These are phyloP conservation scores for Pangasius mekongensis DNA, from an alignment of 2,797 vertebrate genomes.

Conservation along the genomic window DNA sequence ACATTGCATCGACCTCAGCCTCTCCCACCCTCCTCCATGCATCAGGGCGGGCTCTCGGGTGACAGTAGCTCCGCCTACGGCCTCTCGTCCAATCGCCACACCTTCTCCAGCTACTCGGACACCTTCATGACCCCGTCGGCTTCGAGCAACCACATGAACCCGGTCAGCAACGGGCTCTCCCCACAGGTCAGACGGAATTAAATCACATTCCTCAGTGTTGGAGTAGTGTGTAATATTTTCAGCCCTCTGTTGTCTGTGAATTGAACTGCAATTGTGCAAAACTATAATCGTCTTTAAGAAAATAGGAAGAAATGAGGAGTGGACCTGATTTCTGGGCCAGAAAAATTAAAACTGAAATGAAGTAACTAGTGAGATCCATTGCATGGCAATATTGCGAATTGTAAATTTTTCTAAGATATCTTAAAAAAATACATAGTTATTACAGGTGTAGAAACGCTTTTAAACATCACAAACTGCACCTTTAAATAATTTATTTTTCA, in stretches of 20 bases:
- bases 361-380: not conserved
- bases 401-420: not conserved
- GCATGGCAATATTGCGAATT: not conserved
- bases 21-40: conserved; percentile 91
- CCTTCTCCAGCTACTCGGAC: conserved; percentile 94
- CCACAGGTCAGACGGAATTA: conserved; percentile 81
- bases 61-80: conserved; percentile 84
- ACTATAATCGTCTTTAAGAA: not conserved
- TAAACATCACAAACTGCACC: not conserved
- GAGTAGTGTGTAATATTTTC: not conserved
- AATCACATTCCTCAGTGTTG: not conserved
- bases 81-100: conserved; percentile 82
- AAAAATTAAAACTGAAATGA: not conserved
- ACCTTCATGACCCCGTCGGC: conserved; percentile 90
- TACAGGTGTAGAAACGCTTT: not conserved
- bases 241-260: not conserved
- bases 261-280: not conserved
- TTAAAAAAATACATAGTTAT: not conserved
- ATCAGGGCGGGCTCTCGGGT: conserved; percentile 83
- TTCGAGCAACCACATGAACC: conserved; percentile 90
- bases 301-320: not conserved
- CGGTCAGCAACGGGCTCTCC: conserved; percentile 91
- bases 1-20: conserved; percentile 94
- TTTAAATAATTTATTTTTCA: not conserved
- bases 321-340: not conserved